A percentile compares a stretch with the other conserved stretches of the same genome.
Evolutionary conservation across 1,140 invertebrate species (phyloP).

Genomic region (Panagrolaimus sp.): DNA sequence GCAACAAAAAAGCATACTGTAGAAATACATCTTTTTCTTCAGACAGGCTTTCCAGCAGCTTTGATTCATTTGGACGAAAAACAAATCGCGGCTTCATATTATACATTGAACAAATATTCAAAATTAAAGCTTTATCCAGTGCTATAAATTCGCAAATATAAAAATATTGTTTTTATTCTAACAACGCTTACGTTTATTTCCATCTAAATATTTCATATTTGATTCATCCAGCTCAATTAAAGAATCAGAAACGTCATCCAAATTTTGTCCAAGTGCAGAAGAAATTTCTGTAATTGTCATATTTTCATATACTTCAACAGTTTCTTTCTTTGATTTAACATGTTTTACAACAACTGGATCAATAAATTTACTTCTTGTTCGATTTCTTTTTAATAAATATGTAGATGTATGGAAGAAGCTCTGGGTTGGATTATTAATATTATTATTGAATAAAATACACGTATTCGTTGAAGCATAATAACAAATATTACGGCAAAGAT

Average conservation of each 20-base stretch:
- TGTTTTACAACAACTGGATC: constrained; percentile 9
- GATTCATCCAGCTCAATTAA: constrained; percentile 25
- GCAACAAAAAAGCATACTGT: constrained; percentile 7
- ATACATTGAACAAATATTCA: constrained; percentile 24
- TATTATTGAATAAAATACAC: no score
- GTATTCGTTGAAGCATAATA: no score
- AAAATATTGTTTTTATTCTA: no score
- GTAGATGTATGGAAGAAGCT: background rate
- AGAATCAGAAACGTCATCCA: constrained; percentile 32
- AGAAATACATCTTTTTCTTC: constrained; percentile 30
- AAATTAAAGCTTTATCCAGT: constrained; percentile 21
- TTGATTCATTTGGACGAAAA: constrained; percentile 26
- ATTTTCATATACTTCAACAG: constrained; percentile 34
- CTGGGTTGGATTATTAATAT: no score
- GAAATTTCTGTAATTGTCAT: constrained; percentile 45
- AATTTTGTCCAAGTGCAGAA: constrained; percentile 18
- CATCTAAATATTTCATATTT: constrained; percentile 24
- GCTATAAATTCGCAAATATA: constrained; percentile 25
- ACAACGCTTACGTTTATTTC: constrained; percentile 14
- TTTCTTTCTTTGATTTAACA: constrained; percentile 34
- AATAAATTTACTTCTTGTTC: background rate
- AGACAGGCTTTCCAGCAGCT: constrained; percentile 17
- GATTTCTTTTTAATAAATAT: background rate
- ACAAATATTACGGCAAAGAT: no score
- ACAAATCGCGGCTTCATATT: constrained; percentile 32